Evolutionary conservation across 2,113 vertebrate genomes (phyloP), one percentile per base, ranked within the genome.

Genomic region (Callithrix jacchus): DNA sequence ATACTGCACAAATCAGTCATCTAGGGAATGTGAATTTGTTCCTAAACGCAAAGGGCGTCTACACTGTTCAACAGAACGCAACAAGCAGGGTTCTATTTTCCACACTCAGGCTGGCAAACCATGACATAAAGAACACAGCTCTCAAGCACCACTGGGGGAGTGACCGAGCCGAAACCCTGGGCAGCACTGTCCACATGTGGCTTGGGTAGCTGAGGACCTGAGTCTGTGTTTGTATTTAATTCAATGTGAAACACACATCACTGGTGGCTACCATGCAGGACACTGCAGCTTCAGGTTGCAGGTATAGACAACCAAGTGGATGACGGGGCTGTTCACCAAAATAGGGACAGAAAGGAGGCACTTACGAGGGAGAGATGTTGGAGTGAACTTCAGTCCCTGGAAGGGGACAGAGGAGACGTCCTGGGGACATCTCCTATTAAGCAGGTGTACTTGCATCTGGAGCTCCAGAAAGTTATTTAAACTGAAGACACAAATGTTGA

Each of bases 401-500:
- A 3, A 9, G 3, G 10, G 56, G 25, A 25, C 5, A 2, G 52
- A 37, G 14, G 25, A 12, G 12, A 68, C 27, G 40, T 25, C 23
- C 42, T 3, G 3, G 47, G 4, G 40, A 23, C 32, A 58, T 7
- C 12, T 54, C 37, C 37, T 6, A 3, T 0, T 0, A 8, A n/a
- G 9, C 21, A 32, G 49, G 14, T 58, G 18, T 16, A 16, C 0
- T 0, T 3, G 37, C 58, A 14, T 16, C 35, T 25, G 17, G 21
- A 74, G 71, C 35, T 37, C 23, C 0, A 21, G 13, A 37, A 86
- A 35, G 54, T 10, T 17, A 92, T 37, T 64, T 61, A 52, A 18
- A 16, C 45, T 27, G 49, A 42, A 35, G n/a, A 40, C 14, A 30
- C 40, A 74, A 64, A 82, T 7, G 8, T n/a, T 42, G n/a, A 66